These are phyloP conservation scores for Pitta sordida DNA, from an alignment of 2,113 vertebrate genomes.

Conservation along the genomic window DNA sequence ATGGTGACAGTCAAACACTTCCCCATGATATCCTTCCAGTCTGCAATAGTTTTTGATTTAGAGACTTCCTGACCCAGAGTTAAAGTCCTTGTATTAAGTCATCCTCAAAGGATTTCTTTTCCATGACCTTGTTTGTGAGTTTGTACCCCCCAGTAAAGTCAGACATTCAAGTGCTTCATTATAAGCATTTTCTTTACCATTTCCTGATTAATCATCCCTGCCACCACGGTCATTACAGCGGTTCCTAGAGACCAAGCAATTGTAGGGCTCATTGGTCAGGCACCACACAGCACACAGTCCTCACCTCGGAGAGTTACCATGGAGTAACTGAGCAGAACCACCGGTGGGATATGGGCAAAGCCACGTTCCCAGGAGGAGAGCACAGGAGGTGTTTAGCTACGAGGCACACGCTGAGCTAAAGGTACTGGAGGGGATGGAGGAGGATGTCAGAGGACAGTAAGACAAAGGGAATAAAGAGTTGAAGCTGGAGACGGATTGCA, in stretches of 20 bases:
- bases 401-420: not conserved
- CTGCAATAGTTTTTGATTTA: not conserved
- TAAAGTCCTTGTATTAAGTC: not conserved
- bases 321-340: not conserved
- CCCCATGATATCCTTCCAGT: not conserved
- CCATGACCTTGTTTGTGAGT: constrained; percentile 11
- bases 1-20: not conserved
- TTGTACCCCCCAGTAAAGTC: not conserved
- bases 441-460: not conserved
- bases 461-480: not conserved
- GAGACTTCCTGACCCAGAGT: not conserved
- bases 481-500: not conserved
- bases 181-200: constrained; percentile 43
- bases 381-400: rapidly evolving
- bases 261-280: constrained; percentile 11
- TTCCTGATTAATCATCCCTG: constrained; percentile 38
- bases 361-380: not conserved
- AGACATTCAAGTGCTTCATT: not conserved
- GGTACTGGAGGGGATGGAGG: not conserved
- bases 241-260: not conserved
- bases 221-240: not conserved
- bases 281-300: not conserved
- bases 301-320: rapidly evolving
- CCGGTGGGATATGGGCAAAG: not conserved
- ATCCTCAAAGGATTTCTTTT: not conserved